Evolutionary conservation across 2,797 vertebrate species (phyloP).

Genomic region (Thripadectes ignobilis): DNA sequence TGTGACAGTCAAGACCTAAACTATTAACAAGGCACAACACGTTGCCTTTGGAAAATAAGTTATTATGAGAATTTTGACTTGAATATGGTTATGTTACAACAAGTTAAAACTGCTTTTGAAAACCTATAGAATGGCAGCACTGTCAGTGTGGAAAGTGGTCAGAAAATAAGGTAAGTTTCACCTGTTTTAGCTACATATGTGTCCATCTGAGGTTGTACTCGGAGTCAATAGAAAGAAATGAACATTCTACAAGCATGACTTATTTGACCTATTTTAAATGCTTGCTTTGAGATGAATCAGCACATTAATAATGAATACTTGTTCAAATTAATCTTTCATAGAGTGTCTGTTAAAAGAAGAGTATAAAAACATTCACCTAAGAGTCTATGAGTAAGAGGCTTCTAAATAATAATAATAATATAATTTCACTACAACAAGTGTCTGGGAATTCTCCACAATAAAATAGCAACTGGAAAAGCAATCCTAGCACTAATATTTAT

Average conservation of each 20-base stretch:
- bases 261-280: background rate
- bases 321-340: background rate
- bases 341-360: background rate
- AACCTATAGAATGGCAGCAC: background rate
- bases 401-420: constrained; percentile 18
- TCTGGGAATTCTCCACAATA: background rate
- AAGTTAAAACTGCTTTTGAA: rapidly evolving
- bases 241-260: background rate
- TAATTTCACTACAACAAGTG: background rate
- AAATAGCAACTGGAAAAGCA: background rate
- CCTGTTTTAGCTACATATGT: background rate
- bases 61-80: background rate
- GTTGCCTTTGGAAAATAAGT: background rate
- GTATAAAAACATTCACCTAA: background rate
- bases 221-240: background rate
- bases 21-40: background rate
- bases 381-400: background rate
- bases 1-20: background rate
- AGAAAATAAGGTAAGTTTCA: background rate
- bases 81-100: background rate
- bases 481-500: background rate
- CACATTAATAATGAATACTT: background rate
- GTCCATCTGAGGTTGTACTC: background rate
- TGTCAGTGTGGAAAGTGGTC: background rate
- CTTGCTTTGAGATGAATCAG: background rate